Evolutionary conservation across 2,797 vertebrate species (phyloP), one percentile per base, ranked within the genome.

Genomic region (Glossophaga mutica): DNA sequence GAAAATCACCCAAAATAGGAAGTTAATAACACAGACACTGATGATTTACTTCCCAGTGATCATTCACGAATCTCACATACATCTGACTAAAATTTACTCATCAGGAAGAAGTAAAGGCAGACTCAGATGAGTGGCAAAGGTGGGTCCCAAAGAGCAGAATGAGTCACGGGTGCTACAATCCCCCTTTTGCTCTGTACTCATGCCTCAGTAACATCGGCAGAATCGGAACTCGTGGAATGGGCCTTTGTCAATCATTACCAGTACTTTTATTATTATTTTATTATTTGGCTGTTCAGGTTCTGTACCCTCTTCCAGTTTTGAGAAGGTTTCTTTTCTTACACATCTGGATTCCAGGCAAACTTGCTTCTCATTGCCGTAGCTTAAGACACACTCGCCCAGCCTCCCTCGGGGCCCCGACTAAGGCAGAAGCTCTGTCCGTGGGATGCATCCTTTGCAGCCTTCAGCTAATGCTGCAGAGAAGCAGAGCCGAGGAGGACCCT

Each of bases 171-270:
- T 39, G 37, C 62, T 32, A 9, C 37, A 21, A 8, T 11, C 26
- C 9, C 34, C 57, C 34, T 18, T 32, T 50, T 0, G 0, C 55
- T 19, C 29, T 21, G 24, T 26, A 9, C 19, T 3, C 19, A 2
- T 0, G 1, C 55, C 67, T 92, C 22, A 22, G 15, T 37, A 50
- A 37, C 5, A 8, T 26, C 10, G 0, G 14, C 26, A 32, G 68
- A 59, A 29, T 67, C 83, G 15, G 46, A 73, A 24, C 42, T 82
- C 65, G 42, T 4, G 18, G 22, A 26, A 29, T 3, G 37, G 76
- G 24, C 37, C 4, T 57, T 57, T 92, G 65, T 74, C 1, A 11
- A 6, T 48, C 57, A 68, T 15, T n/a, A 32, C 9, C 9, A 15
- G 9, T 9, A 19, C 18, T 11, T 5, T 2, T 18, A 26, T 37